Base-by-base conservation (phyloP, 2,888 invertebrate genomes). In the Allophyes oxyacanthae region DNA sequence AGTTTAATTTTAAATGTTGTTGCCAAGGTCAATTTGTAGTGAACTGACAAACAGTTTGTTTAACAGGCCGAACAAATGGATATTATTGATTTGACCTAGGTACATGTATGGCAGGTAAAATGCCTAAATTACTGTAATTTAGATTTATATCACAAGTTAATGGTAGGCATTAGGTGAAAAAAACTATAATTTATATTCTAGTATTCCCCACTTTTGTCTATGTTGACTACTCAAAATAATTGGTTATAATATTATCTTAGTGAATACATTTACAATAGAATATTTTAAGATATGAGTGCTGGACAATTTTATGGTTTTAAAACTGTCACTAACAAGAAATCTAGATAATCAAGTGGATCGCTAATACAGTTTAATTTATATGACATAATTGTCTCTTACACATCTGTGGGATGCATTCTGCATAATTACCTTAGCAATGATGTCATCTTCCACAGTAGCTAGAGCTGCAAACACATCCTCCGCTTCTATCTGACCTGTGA, bases 401-500 rank as follows among this genome's bases (percentile, higher is more conserved):
- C 6, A 48, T 6, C 28, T 40, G 25, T 25, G 36, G 20, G 0
- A 43, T 43, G 9, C 25, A 7, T 15, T 32, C 43, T 37, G 28
- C n/a, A 6, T 34, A 11, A n/a, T 82, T 62, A 96, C 96, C 92
- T 96, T 96, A 4, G 94, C 92, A 26, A 96, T 82, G 75, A 98
- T 97, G 89, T 97, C 97, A 72, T 96, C 94, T 86, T 98, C 98
- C 0, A 98, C 91, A 3, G 95, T 94, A 49, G 95, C 92, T 53
- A 99, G 87, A 3, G 96, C 96, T 75, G 95, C 94, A 79, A 98
- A 97, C 2, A 98, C 96, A 78, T 97, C 95, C 10, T 95, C 94
- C 0, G 96, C 95, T 42, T 96, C 95, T 13, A 98, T 96, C 89
- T 96, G 96, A 0, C 98, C 98, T 10, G 97, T 96, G 48, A 98